phyloP scores from a whole-genome alignment of 2,113 vertebrate genomes.

The Ailurus styani region DNA sequence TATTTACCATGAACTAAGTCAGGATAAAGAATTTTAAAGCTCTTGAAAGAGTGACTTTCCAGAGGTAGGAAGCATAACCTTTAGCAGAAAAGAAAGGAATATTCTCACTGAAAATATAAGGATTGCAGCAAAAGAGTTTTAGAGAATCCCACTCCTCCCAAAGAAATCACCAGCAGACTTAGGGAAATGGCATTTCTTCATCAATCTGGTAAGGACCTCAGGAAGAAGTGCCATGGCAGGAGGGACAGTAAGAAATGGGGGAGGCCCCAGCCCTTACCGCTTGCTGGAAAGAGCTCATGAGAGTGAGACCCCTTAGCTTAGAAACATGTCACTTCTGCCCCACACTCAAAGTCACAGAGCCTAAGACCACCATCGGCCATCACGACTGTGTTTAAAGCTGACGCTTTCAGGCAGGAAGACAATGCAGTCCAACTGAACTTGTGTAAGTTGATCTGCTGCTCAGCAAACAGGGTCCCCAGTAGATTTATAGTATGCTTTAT shows the following conservation, averaged over 20 bases:
- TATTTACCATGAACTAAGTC: background rate
- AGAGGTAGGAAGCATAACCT: conserved; percentile 24
- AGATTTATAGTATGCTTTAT: background rate
- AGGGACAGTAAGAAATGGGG: background rate
- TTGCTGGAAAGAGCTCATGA: background rate
- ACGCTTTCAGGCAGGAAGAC: background rate
- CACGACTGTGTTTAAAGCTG: background rate
- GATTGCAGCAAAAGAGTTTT: background rate
- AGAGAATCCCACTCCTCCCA: background rate
- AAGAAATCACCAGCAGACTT: background rate
- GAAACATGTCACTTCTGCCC: background rate
- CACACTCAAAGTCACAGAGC: background rate
- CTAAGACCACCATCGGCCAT: background rate
- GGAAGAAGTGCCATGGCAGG: background rate
- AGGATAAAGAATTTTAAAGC: conserved; percentile 4
- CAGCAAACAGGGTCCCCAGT: background rate
- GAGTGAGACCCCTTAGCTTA: background rate
- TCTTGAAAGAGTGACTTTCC: background rate
- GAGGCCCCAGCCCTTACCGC: background rate
- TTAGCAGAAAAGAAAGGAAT: conserved; percentile 18
- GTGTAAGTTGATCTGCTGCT: accelerated
- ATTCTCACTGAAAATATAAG: background rate
- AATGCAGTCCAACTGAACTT: background rate
- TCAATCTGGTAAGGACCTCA: background rate
- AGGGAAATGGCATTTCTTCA: background rate